Conservation (phyloP, 2,113 vertebrate genomes). For the Puma concolor region DNA sequence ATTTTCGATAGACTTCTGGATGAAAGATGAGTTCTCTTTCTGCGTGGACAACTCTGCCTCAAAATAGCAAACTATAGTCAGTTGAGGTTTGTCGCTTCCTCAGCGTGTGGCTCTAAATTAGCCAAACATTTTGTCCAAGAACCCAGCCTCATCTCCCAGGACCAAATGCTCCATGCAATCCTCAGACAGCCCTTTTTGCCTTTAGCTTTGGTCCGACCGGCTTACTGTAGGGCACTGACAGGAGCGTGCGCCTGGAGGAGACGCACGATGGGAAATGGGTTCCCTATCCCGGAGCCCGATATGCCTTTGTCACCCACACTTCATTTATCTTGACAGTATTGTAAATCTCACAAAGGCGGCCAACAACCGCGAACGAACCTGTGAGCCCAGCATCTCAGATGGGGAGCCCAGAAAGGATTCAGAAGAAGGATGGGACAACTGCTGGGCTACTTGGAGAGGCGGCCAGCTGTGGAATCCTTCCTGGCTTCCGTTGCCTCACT, state of each 20-base stretch:
- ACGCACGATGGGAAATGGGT: neutral
- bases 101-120: neutral
- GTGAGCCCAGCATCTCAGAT: neutral
- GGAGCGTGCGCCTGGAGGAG: neutral
- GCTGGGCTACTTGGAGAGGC: too few species aligned
- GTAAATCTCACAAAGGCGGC: neutral
- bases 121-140: neutral
- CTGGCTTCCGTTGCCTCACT: neutral
- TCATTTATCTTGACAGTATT: neutral
- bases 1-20: neutral
- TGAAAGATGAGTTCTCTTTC: neutral
- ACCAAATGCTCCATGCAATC: neutral
- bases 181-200: neutral
- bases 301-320: neutral
- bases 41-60: neutral
- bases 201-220: neutral
- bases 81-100: neutral
- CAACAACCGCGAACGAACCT: neutral
- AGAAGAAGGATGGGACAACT: neutral
- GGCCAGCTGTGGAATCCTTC: rapidly evolving
- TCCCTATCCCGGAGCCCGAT: neutral
- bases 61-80: neutral
- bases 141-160: neutral
- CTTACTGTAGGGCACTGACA: neutral
- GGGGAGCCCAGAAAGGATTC: neutral